Evolutionary conservation across 2,797 vertebrate species (phyloP).

Genomic region (Octomys mimax): DNA sequence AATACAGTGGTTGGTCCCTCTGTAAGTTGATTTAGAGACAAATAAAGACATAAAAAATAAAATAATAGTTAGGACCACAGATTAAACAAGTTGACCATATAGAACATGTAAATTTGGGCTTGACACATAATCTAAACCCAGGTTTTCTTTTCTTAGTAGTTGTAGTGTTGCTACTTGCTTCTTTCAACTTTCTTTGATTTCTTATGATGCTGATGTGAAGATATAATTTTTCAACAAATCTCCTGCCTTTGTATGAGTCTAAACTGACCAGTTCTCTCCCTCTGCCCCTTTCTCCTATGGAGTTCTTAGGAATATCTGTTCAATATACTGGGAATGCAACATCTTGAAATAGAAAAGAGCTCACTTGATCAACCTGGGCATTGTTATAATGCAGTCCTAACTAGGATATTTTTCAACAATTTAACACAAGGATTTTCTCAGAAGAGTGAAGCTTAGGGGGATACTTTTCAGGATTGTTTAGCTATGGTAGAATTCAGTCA

Average conservation of each 20-base stretch:
- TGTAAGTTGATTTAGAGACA: background rate
- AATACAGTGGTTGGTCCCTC: background rate
- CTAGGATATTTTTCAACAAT: background rate
- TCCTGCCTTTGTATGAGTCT: background rate
- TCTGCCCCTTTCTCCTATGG: background rate
- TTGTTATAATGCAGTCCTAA: background rate
- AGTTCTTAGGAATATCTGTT: background rate
- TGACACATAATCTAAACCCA: background rate
- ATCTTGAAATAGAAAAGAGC: background rate
- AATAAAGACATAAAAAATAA: background rate
- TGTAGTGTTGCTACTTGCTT: background rate
- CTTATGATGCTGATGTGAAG: background rate
- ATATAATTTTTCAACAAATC: background rate
- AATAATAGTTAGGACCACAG: rapidly evolving
- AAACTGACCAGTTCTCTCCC: background rate
- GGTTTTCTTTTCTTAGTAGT: background rate
- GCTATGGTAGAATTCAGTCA: background rate
- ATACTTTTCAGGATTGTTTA: background rate
- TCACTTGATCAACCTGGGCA: background rate
- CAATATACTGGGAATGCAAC: background rate
- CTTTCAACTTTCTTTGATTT: background rate
- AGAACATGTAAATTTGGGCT: background rate
- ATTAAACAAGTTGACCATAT: background rate
- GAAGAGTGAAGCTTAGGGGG: too few relatives aligned
- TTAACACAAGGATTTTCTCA: background rate